A percentile compares a stretch with the other conserved stretches of the same genome.
phyloP scores from a whole-genome alignment of 2,888 invertebrate species.

The Agrochola lota region DNA sequence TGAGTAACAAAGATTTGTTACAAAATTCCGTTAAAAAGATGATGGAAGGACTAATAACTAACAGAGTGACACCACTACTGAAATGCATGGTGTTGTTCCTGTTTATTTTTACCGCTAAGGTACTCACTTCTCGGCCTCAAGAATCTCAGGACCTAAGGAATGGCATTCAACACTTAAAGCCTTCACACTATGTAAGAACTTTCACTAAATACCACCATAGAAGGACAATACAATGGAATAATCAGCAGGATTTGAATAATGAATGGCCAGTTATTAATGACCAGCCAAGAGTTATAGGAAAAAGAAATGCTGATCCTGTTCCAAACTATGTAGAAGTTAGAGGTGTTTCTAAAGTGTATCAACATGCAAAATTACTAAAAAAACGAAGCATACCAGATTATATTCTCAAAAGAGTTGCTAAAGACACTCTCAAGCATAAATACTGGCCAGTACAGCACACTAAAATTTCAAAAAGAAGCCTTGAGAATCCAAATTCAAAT shows the following conservation, averaged over 20 bases:
- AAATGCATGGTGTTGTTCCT: conserved; percentile 87
- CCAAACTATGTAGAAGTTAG: conserved; percentile 54
- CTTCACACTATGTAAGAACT: conserved; percentile 85
- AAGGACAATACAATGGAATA: conserved; percentile 83
- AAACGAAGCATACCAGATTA: conserved; percentile 60
- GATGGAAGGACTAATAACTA: conserved; percentile 84
- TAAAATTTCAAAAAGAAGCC: conserved; percentile 77
- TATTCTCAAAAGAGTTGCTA: conserved; percentile 34
- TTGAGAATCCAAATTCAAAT: conserved; percentile 76
- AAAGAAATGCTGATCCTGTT: conserved; percentile 75
- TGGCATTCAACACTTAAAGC: conserved; percentile 82
- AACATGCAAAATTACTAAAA: conserved; percentile 57
- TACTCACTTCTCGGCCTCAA: conserved; percentile 85
- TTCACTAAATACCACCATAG: conserved; percentile 88
- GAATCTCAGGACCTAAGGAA: conserved; percentile 82
- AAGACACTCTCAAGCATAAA: conserved; percentile 47
- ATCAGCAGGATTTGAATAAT: conserved; percentile 74
- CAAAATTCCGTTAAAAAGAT: conserved; percentile 43
- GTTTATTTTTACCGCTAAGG: conserved; percentile 88
- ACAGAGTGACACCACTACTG: conserved; percentile 84
- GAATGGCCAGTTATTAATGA: conserved; percentile 77
- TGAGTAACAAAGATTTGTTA: conserved; percentile 41
- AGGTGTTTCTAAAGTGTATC: conserved; percentile 53
- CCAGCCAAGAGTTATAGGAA: conserved; percentile 75
- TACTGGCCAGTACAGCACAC: conserved; percentile 60